Base-by-base conservation (phyloP, 2,888 invertebrate species). In the Agrypnus murinus region DNA sequence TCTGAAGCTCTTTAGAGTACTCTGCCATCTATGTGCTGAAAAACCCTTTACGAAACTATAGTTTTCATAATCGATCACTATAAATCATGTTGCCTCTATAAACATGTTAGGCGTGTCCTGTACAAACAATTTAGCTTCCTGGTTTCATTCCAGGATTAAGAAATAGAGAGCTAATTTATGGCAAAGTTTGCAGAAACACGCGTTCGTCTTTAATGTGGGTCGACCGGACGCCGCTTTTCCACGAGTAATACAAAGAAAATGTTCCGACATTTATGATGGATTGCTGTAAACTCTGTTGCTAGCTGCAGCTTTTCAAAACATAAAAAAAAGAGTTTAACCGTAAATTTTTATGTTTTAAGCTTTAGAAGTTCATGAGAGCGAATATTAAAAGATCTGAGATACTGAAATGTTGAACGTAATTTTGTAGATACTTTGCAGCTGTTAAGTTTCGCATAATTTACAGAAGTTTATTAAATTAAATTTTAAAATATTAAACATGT, bases 141-240 rank as follows among this genome's bases (percentile, higher is more conserved):
- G 34, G 2, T 19, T 55, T 12, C 17, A 31, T 15, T 31, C 3
- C 12, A 12, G 36, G 36, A 36, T 55, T n/a, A 55, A 36, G 36
- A 55, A 55, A 36, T 36, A 31, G 50, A 55, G 36, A 36, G 36
- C 34, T 17, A 55, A 55, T 55, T 55, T 55, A 55, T 55, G 15
- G 6, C 36, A 36, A 48, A 19, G 19, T 53, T 53, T 31, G 36
- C n/a, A 14, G 34, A 15, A 34, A 15, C 55, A 55, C 9, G 55
- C 55, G 25, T 25, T 55, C 36, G n/a, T 36, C 34, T 55, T 36
- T 36, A 34, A 55, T 55, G 9, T 55, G 36, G 36, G 55, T 34
- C 55, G 15, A 36, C 55, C 55, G 55, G 55, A 36, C 17, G 36
- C n/a, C 12, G 12, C 34, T 14, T 55, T 55, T 34, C 25, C 55